Percentiles rank a stretch among this genome's conserved stretches.
Conservation (phyloP, 2,113 vertebrate genomes). For the Brienomyrus longianalis region DNA sequence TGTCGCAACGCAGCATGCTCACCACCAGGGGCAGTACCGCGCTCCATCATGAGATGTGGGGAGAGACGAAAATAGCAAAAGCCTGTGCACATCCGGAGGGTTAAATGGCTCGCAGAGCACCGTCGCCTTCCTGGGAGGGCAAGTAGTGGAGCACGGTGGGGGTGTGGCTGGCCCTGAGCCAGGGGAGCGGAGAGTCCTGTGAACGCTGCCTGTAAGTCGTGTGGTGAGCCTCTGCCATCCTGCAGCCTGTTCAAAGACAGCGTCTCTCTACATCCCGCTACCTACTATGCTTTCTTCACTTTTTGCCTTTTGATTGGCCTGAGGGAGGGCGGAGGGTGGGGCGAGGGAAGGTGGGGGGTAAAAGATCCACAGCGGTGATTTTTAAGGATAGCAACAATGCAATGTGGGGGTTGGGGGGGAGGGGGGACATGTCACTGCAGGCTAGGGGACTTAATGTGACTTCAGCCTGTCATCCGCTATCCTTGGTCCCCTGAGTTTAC, state of each 20-base stretch:
- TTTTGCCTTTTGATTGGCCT: neutral
- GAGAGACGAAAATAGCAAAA: neutral
- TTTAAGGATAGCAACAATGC: neutral
- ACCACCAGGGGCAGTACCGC: neutral
- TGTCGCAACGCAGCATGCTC: neutral
- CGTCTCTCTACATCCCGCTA: neutral
- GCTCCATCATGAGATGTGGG: neutral
- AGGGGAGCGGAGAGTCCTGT: neutral
- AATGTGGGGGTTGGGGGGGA: neutral
- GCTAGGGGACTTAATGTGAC: neutral
- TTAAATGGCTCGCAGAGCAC: neutral
- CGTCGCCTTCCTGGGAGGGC: neutral
- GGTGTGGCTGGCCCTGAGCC: neutral
- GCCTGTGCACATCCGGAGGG: neutral
- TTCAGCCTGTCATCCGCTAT: neutral
- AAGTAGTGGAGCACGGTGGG: neutral
- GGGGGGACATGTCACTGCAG: neutral
- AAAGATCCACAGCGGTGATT: neutral
- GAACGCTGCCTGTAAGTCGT: neutral
- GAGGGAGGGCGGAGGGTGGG: neutral
- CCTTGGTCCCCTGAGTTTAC: neutral
- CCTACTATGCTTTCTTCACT: neutral
- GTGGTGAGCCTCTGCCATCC: neutral
- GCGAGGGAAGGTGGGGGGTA: neutral
- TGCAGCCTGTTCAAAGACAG: neutral